Percentiles rank a stretch among this genome's conserved stretches.
These are phyloP conservation scores for Plutella xylostella DNA, from an alignment of 2,888 invertebrate species.

Conservation along the genomic window DNA sequence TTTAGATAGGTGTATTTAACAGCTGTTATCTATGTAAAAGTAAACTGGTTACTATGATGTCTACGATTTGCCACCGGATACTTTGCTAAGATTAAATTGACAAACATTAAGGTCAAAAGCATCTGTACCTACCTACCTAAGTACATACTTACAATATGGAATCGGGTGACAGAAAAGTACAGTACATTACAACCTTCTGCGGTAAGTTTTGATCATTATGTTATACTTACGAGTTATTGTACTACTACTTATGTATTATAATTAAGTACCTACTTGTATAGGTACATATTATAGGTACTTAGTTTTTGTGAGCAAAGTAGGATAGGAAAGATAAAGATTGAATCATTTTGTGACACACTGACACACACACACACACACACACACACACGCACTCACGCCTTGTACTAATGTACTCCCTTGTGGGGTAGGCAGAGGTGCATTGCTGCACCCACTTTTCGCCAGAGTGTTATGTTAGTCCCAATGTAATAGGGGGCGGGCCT, in stretches of 20 bases:
- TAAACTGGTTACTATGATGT: too few species aligned
- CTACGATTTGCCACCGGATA: too few species aligned
- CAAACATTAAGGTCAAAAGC: too few species aligned
- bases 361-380: not conserved
- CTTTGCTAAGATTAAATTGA: too few species aligned
- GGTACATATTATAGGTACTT: not conserved
- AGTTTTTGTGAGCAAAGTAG: not conserved
- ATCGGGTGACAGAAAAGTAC: constrained; percentile 29
- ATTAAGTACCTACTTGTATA: not conserved
- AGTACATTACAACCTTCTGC: constrained; percentile 22
- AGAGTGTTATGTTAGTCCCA: too few species aligned
- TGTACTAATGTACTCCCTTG: too few species aligned
- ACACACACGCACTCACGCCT: too few species aligned
- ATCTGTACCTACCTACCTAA: too few species aligned
- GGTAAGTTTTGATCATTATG: not conserved
- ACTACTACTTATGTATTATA: not conserved
- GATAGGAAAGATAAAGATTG: not conserved
- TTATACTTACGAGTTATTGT: not conserved
- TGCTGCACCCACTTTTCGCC: too few species aligned
- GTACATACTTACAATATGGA: constrained; percentile 18
- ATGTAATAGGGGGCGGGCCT: too few species aligned
- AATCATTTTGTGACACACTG: not conserved
- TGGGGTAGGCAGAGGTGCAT: not conserved
- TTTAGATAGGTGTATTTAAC: too few species aligned
- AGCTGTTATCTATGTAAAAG: too few species aligned